Evolutionary conservation across 2,888 invertebrate genomes (phyloP).

Genomic region (Ametastegia equiseti): DNA sequence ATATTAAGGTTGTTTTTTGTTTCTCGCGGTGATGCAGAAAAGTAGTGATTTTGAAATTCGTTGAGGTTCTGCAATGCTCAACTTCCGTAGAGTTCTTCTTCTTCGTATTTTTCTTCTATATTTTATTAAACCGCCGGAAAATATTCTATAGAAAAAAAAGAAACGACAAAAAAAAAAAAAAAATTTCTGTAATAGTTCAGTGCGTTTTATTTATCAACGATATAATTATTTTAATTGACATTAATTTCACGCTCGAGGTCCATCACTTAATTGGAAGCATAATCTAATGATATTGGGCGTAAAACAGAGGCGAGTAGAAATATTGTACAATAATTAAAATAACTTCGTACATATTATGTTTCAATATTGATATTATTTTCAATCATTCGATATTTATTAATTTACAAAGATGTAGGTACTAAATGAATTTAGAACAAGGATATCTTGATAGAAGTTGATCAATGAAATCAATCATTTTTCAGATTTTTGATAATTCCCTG

Average conservation of each 20-base stretch:
- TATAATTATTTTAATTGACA: conserved; percentile 3
- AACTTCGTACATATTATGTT: conserved; percentile 7
- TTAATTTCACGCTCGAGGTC: conserved; percentile 33
- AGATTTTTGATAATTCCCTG: too few species aligned
- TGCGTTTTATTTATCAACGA: background rate
- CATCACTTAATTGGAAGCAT: conserved; percentile 31
- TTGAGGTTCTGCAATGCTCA: too few species aligned
- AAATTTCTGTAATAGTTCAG: background rate
- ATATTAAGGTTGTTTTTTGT: background rate
- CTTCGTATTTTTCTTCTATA: background rate
- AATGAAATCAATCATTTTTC: too few species aligned
- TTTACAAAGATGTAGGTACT: background rate
- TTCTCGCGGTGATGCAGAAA: background rate
- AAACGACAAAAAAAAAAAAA: background rate
- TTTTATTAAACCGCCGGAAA: background rate
- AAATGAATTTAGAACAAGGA: too few species aligned
- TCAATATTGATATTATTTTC: background rate
- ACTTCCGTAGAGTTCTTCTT: background rate
- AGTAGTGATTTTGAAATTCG: too few species aligned
- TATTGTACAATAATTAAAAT: background rate
- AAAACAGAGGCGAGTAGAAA: conserved; percentile 47
- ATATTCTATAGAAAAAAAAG: background rate
- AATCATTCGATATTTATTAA: background rate
- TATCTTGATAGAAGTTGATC: too few species aligned
- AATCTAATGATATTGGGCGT: conserved; percentile 26